Evolutionary conservation across 2,113 vertebrate species (phyloP), one percentile per base, ranked within the genome.

Genomic region (Epinephelus moara): DNA sequence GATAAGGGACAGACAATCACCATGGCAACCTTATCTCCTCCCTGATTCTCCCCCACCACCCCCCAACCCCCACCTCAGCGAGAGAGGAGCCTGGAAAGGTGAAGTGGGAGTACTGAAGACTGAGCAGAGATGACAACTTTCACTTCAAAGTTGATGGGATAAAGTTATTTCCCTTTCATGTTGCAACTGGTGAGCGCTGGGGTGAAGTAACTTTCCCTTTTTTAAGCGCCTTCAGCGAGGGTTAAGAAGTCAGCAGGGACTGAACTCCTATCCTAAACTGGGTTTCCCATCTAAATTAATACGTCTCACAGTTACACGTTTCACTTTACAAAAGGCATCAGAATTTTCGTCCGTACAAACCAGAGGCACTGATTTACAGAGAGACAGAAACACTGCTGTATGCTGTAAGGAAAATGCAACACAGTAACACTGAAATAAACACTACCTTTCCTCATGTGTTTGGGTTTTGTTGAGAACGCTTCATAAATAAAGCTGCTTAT

Each of bases 61-160:
- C 42, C 25, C 50, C 57, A 27, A 55, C 5, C 23, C 18, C n/a
- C 47, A 25, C 45, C 80, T 59, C 13, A 3, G 66, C 2, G 47
- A 84, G 78, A 15, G 64, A 71, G 80, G 62, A 82, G 69, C 78
- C 53, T 70, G 70, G 73, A 57, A 87, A 84, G 80, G 87, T 89
- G 85, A 89, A 85, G 62, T 0, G 67, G 82, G 75, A 89, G 75
- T n/a, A n/a, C 72, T 63, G 82, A 88, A 90, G 83, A 81, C 85
- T 75, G 87, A 90, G 90, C 75, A 66, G 82, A 93, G 89, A 93
- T 93, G 94, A 92, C 93, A 92, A 89, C 80, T 88, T 87, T 85
- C 82, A 92, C 93, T 94, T 94, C 91, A 94, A 94, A 94, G 93
- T 92, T 90, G 92, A 92, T 50, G 88, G 82, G 88, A 91, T 92